Conservation (phyloP, 1,140 invertebrate genomes). For the Rhyzopertha dominica region DNA sequence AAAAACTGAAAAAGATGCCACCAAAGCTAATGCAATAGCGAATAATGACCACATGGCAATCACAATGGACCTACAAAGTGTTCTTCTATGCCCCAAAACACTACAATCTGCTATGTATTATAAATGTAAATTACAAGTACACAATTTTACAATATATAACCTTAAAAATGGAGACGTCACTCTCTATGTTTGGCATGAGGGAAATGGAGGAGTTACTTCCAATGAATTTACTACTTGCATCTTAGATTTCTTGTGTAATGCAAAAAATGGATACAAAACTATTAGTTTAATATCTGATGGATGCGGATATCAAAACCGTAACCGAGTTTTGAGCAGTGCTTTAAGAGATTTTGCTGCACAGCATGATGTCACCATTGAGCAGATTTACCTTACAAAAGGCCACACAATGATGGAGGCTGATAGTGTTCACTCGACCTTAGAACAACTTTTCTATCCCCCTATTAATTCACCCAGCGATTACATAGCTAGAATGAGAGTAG, state of each 20-base stretch:
- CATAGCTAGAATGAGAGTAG: slow-evolving; percentile 18
- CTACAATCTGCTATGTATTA: slow-evolving; percentile 26
- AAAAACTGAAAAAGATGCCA: slow-evolving; percentile 9
- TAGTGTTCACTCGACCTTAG: slow-evolving; percentile 31
- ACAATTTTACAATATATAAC: slow-evolving; percentile 32
- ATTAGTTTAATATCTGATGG: slow-evolving; percentile 26
- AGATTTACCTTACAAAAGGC: slow-evolving; percentile 27
- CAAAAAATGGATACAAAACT: slow-evolving; percentile 5
- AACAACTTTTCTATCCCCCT: slow-evolving; percentile 22
- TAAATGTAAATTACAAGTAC: slow-evolving; percentile 31
- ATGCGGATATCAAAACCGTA: slow-evolving; percentile 25
- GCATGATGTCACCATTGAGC: slow-evolving; percentile 1
- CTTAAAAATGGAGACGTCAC: slow-evolving; percentile 28
- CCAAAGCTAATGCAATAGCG: not conserved
- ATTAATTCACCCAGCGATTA: slow-evolving; percentile 23
- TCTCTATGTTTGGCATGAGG: slow-evolving; percentile 38
- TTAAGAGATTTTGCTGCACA: not conserved
- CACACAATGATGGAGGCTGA: slow-evolving; percentile 43
- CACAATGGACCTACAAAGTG: slow-evolving; percentile 5
- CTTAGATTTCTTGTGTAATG: slow-evolving; percentile 16
- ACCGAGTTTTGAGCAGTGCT: slow-evolving; percentile 15
- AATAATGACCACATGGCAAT: no score
- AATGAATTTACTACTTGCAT: slow-evolving; percentile 30
- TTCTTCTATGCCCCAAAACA: slow-evolving; percentile 9
- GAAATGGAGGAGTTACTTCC: slow-evolving; percentile 31